These are phyloP conservation scores for Cerastis rubricosa DNA, from an alignment of 2,888 invertebrate species.

Conservation along the genomic window DNA sequence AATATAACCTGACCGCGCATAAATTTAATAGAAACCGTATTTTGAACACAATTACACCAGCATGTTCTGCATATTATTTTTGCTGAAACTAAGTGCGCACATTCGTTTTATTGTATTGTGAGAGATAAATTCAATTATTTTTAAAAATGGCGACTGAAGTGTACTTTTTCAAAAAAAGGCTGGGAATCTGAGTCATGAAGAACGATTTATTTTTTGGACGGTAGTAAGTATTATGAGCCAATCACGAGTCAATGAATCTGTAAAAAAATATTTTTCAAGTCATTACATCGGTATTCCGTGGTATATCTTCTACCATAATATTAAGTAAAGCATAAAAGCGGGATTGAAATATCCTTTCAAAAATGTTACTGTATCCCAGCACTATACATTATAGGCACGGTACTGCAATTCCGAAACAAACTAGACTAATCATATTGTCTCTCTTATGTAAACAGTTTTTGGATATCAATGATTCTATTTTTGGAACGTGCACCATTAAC, in stretches of 20 bases:
- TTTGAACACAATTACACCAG: constrained; percentile 31
- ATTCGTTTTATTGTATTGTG: constrained; percentile 17
- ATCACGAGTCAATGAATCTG: too few relatives aligned
- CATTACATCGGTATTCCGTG: neutral
- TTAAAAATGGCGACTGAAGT: neutral
- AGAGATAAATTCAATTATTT: neutral
- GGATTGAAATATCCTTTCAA: neutral
- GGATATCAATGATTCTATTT: neutral
- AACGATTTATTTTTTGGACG: neutral
- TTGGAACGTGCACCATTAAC: neutral
- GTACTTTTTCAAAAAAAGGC: neutral
- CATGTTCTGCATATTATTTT: constrained; percentile 20
- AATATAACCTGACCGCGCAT: constrained; percentile 43
- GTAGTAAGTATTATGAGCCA: neutral
- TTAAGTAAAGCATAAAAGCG: neutral
- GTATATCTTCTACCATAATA: neutral
- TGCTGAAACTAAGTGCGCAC: constrained; percentile 19
- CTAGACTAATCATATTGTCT: neutral
- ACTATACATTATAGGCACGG: neutral
- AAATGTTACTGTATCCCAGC: neutral
- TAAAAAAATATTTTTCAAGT: neutral
- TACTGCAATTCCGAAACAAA: neutral
- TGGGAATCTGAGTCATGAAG: neutral
- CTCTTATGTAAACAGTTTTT: neutral
- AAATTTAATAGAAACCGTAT: constrained; percentile 36